Evolutionary conservation across 2,113 vertebrate genomes (phyloP), one percentile per base, ranked within the genome.

Genomic region (Poeciliopsis retropinna): DNA sequence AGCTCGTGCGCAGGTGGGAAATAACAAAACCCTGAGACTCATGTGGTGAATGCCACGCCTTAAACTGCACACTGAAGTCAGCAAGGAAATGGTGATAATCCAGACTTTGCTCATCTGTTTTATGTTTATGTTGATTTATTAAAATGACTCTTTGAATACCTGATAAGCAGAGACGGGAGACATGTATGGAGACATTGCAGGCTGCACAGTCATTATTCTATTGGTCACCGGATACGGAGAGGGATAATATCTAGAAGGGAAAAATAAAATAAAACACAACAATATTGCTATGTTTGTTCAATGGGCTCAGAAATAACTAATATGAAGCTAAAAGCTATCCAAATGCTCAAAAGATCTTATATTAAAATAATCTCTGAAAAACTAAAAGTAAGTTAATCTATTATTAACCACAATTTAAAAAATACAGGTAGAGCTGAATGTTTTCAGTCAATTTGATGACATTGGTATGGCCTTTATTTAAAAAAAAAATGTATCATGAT

Each of bases 91-190:
- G 47, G 47, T 31, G 22, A 77, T 67, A 28, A 71, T 64, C 70
- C 39, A 73, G 19, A 22, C 13, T 8, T 22, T 57, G 51, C 51
- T 57, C 10, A 8, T 32, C 15, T 54, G 68, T 27, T 67, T 14
- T 14, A 22, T 27, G 12, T 66, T 84, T 68, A 70, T 70, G 17
- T 44, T 29, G 0, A 0, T 7, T 31, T 29, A 25, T 72, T 44
- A 77, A 68, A 69, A 64, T 41, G 27, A 81, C 39, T 30, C 6
- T 76, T 64, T 68, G 61, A 37, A 32, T 93, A 98, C 97, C 97
- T 98, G 97, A 95, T 98, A 98, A 84, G 97, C 95, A 86, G 97
- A 96, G 91, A 98, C 95, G 0, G 97, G 96, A 92, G 97, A 98
- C 84, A 98, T 97, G 84, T 98, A 98, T 51, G 97, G 97, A 29